These are phyloP conservation scores for Bolborhynchus lineola DNA, from an alignment of 2,113 vertebrate species.

Conservation along the genomic window DNA sequence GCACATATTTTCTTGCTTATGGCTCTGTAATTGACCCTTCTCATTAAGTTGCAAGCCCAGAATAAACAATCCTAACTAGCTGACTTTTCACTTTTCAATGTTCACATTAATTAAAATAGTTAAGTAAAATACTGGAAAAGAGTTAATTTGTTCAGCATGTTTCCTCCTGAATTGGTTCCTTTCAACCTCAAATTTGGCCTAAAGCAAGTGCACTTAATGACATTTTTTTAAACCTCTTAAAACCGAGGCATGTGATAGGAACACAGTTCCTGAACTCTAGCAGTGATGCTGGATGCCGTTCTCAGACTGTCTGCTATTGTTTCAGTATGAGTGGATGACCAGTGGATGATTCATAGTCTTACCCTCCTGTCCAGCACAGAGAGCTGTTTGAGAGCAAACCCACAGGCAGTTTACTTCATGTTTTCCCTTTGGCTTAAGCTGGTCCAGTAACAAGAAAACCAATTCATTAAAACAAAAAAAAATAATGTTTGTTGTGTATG, in stretches of 20 bases:
- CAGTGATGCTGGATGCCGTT: neutral
- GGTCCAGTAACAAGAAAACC: neutral
- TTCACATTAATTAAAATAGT: constrained; percentile 34
- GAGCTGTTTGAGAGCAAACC: constrained; percentile 19
- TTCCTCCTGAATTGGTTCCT: constrained; percentile 50
- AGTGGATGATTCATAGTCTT: constrained; percentile 23
- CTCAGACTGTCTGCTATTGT: neutral
- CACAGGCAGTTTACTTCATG: neutral
- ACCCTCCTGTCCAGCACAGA: neutral
- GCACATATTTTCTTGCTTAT: neutral
- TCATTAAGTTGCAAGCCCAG: neutral
- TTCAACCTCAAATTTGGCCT: constrained; percentile 37
- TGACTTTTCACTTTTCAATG: constrained; percentile 16
- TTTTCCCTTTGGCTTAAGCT: neutral
- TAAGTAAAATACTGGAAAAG: neutral
- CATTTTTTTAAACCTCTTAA: constrained; percentile 4
- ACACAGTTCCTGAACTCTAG: neutral
- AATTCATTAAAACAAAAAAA: neutral
- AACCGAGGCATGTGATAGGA: neutral
- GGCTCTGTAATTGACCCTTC: neutral
- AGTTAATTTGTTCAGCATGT: constrained; percentile 55
- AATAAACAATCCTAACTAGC: neutral
- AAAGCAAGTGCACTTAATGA: constrained; percentile 42
- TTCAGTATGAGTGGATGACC: neutral
- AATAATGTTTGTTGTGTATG: neutral